phyloP scores from a whole-genome alignment of 2,113 vertebrate genomes.

The Lepus timidus region DNA sequence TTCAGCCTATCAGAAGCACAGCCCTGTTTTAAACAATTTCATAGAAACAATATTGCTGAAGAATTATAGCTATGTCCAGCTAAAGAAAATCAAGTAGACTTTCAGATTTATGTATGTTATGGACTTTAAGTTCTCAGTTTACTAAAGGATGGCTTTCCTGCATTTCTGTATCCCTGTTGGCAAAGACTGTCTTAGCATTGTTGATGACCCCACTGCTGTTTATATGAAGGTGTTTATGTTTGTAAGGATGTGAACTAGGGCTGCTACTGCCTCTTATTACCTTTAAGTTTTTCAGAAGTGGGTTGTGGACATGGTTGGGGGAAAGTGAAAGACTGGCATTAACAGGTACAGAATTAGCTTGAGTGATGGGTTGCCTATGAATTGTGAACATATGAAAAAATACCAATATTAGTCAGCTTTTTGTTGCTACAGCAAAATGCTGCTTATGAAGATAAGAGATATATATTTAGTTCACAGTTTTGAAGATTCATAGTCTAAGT shows the following conservation, averaged over 20 bases:
- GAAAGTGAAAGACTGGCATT: not conserved
- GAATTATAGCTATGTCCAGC: not conserved
- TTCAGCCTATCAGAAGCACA: not conserved
- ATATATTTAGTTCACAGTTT: no score
- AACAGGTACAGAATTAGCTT: not conserved
- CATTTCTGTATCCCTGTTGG: not conserved
- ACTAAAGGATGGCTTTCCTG: not conserved
- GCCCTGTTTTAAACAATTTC: not conserved
- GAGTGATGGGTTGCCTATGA: not conserved
- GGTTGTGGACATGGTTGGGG: accelerated
- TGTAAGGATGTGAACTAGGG: not conserved
- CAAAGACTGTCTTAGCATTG: not conserved
- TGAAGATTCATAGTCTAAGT: no score
- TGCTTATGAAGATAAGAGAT: no score
- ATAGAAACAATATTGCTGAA: not conserved
- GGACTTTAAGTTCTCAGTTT: not conserved
- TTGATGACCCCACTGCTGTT: not conserved
- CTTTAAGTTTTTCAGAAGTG: not conserved
- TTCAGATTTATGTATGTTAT: not conserved
- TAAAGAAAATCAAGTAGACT: not conserved
- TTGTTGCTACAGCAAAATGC: no score
- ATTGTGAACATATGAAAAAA: not conserved
- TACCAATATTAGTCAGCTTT: not conserved
- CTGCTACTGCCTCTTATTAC: not conserved
- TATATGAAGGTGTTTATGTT: not conserved